Evolutionary conservation across 2,797 vertebrate genomes (phyloP).

Genomic region (Xyrichtys novacula): DNA sequence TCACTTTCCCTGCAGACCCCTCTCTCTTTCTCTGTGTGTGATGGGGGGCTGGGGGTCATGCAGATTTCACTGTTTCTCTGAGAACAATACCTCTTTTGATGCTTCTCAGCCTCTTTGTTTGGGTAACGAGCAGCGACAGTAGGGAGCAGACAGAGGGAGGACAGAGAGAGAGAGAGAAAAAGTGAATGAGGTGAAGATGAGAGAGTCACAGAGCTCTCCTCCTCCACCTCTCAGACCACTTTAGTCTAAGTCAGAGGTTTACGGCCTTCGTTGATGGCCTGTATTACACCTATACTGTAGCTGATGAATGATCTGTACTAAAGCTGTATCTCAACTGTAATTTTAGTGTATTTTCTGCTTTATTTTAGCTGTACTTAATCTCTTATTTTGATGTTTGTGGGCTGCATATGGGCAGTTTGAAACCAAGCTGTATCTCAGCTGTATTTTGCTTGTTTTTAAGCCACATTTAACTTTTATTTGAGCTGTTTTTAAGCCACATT

Average conservation of each 20-base stretch:
- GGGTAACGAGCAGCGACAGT: conserved; percentile 73
- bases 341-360: no score
- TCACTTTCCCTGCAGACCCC: conserved; percentile 64
- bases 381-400: no score
- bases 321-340: no score
- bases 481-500: no score
- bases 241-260: conserved; percentile 67
- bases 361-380: no score
- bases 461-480: no score
- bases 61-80: conserved; percentile 72
- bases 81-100: conserved; percentile 84
- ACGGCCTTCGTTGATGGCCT: conserved; percentile 43
- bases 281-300: no score
- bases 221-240: conserved; percentile 31
- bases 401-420: no score
- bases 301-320: no score
- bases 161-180: conserved; percentile 46
- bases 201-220: conserved; percentile 21
- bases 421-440: no score
- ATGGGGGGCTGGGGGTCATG: conserved; percentile 54
- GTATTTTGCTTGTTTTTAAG: no score
- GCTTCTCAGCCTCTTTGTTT: conserved; percentile 76
- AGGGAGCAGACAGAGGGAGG: conserved; percentile 67
- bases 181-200: conserved; percentile 54
- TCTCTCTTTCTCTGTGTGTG: conserved; percentile 61